These are phyloP conservation scores for Hypena proboscidalis DNA, from an alignment of 2,888 invertebrate species.

Conservation along the genomic window DNA sequence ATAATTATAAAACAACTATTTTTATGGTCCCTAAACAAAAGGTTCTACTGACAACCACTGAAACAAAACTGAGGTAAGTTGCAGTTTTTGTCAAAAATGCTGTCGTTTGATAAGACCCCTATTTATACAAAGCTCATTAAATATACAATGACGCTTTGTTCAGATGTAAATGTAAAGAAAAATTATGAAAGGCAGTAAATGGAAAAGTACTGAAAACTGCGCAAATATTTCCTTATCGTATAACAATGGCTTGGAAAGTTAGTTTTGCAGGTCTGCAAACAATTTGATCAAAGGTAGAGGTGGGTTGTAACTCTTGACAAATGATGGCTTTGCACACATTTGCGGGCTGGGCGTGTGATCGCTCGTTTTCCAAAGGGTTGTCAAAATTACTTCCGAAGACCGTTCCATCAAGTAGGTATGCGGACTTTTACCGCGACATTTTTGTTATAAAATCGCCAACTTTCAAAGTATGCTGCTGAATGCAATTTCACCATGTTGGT, in stretches of 20 bases:
- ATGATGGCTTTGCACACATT: slow-evolving; percentile 20
- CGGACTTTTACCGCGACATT: slow-evolving; percentile 31
- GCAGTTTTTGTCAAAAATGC: too few species aligned
- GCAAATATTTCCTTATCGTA: slow-evolving; percentile 17
- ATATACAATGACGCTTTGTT: too few species aligned
- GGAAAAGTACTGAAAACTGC: too few species aligned
- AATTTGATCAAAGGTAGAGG: slow-evolving; percentile 16
- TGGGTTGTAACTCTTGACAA: slow-evolving; percentile 10
- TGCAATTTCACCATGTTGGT: neutral
- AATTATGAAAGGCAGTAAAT: too few species aligned
- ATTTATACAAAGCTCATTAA: too few species aligned
- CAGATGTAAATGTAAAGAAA: too few species aligned
- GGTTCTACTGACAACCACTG: too few species aligned
- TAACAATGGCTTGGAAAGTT: slow-evolving; percentile 20
- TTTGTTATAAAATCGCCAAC: slow-evolving; percentile 24
- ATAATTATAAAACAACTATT: too few species aligned
- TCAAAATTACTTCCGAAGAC: slow-evolving; percentile 25
- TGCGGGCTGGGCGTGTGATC: slow-evolving; percentile 14
- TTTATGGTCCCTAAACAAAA: too few species aligned
- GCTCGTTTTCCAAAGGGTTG: slow-evolving; percentile 22
- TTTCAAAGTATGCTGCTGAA: slow-evolving; percentile 5
- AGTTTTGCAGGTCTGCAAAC: slow-evolving; percentile 20
- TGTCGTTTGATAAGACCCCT: too few species aligned
- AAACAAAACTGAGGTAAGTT: too few species aligned
- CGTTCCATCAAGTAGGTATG: slow-evolving; percentile 22